Evolutionary conservation across 2,888 invertebrate species (phyloP).

Genomic region (Plusia festucae): DNA sequence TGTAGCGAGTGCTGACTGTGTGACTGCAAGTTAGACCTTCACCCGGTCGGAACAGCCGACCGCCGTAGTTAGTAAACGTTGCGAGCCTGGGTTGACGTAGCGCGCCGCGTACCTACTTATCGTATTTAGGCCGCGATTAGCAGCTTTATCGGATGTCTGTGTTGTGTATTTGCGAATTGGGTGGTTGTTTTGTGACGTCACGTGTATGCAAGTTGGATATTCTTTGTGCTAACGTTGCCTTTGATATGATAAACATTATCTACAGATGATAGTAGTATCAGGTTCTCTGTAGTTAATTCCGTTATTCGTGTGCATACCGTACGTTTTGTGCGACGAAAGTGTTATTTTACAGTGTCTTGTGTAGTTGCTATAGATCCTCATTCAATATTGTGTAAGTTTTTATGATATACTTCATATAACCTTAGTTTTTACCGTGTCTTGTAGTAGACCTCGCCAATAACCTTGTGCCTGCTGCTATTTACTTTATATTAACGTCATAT

Average conservation of each 20-base stretch:
- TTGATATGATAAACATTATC: conserved; percentile 85
- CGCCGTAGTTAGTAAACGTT: conserved; percentile 65
- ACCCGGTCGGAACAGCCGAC: conserved; percentile 49
- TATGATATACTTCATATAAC: conserved; percentile 47
- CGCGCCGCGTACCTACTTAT: conserved; percentile 61
- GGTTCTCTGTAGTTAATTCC: conserved; percentile 64
- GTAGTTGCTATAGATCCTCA: conserved; percentile 41
- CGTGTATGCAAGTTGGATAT: conserved; percentile 74
- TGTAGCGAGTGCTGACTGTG: conserved; percentile 62
- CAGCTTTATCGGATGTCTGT: conserved; percentile 68
- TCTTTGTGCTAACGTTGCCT: conserved; percentile 75
- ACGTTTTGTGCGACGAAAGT: conserved; percentile 58
- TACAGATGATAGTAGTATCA: conserved; percentile 75
- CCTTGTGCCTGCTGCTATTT: conserved; percentile 49
- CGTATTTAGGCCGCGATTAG: conserved; percentile 71
- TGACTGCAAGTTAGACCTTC: conserved; percentile 55
- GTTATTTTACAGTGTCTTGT: conserved; percentile 55
- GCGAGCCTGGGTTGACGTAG: conserved; percentile 69
- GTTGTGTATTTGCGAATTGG: conserved; percentile 73
- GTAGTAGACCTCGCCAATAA: conserved; percentile 42
- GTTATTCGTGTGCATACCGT: conserved; percentile 58
- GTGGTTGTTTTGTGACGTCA: conserved; percentile 82
- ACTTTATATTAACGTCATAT: conserved; percentile 21
- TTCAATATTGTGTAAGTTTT: conserved; percentile 58
- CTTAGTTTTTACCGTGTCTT: conserved; percentile 55